These are phyloP conservation scores for Stegodyphus mimosarum DNA, from an alignment of 1,140 invertebrate species.

Conservation along the genomic window DNA sequence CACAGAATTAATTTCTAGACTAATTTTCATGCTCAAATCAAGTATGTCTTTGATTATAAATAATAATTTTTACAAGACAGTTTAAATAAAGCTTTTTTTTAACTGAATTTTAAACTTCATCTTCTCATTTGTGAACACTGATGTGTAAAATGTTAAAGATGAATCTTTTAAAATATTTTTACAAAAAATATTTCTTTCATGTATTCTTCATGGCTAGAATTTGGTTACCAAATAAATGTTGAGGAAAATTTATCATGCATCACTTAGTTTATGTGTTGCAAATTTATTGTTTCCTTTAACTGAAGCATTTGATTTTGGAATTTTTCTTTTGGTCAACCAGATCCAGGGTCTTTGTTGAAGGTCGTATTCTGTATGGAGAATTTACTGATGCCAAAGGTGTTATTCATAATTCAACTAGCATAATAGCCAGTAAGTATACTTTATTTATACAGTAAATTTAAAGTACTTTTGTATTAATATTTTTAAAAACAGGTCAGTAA, in stretches of 20 bases:
- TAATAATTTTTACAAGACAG: too few species aligned
- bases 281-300: neutral
- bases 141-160: too few species aligned
- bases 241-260: neutral
- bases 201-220: too few species aligned
- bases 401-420: conserved; percentile 77
- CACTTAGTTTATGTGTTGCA: neutral
- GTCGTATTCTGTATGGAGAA: conserved; percentile 87
- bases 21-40: too few species aligned
- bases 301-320: neutral
- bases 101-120: too few species aligned
- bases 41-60: too few species aligned
- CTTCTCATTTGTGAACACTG: too few species aligned
- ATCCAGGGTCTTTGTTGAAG: conserved; percentile 84
- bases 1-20: too few species aligned
- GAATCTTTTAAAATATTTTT: too few species aligned
- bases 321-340: conserved; percentile 65
- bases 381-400: conserved; percentile 82
- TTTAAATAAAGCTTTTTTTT: too few species aligned
- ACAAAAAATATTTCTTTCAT: too few species aligned
- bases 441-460: neutral
- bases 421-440: conserved; percentile 73
- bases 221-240: neutral
- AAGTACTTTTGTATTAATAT: neutral
- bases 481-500: too few species aligned